Base-by-base conservation (phyloP, 2,797 vertebrate genomes). In the Girardinus metallicus region DNA sequence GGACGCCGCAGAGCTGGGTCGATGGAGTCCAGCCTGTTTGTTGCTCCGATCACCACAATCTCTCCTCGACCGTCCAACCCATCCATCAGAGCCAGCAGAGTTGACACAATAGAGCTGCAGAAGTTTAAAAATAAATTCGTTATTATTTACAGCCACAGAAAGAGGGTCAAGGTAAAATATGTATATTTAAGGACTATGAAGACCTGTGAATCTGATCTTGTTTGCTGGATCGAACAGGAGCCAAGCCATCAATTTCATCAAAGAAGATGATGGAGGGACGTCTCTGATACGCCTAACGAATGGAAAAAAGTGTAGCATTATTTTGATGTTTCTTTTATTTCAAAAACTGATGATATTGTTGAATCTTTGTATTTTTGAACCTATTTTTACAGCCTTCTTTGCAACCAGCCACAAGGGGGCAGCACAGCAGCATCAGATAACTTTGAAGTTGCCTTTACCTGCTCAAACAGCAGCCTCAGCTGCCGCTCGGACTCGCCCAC, bases 181-280 rank as follows among this genome's bases (percentile, higher is more conserved):
- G 47, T 21, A n/a, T 2, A 23, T 11, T 39, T 23, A 64, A 62
- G 39, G 2, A 49, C 31, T 16, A 6, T 21, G 21, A 70, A 53
- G 49, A 86, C 98, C 98, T 99, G 95, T 99, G 97, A 77, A 99
- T 98, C 91, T 99, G 98, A 91, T 99, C 98, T 92, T 99, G 98
- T 79, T 97, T 95, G 88, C 98, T 99, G 78, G 98, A 99, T 64
- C 98, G 97, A 84, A 98, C 97, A 36, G 98, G 98, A 88, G 98
- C 98, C 90, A 99, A 95, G 8, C 98, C 98, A 92, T 99, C 98
- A 75, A 99, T 98, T 94, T 99, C 98, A 94, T 99, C 98, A 93
- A 99, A 99, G 94, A 99, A 99, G 80, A 99, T 97, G 91, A 99
- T 98, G 74, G 98, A 97, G 0, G 98, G 98, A 93, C 98, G 96